Conservation (phyloP, 2,113 vertebrate species). For the Megaceryle maxima region DNA sequence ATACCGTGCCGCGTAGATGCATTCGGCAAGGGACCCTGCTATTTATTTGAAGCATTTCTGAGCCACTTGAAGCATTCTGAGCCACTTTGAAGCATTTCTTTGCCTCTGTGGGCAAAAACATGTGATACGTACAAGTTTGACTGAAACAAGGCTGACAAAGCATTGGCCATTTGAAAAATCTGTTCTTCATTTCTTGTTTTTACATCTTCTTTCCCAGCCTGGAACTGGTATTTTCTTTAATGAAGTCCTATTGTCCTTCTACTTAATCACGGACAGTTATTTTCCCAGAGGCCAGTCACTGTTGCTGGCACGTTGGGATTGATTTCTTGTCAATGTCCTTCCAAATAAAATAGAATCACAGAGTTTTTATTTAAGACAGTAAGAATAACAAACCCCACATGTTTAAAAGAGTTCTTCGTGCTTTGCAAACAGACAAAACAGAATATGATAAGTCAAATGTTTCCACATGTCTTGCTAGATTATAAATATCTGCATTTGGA, state of each 20-base stretch:
- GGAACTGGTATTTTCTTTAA: not conserved
- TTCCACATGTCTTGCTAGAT: not conserved
- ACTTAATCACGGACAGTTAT: not conserved
- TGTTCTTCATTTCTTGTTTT: not conserved
- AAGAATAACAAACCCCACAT: not conserved
- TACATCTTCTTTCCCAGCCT: not conserved
- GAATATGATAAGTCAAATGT: not conserved
- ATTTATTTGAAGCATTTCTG: not conserved
- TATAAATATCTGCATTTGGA: not conserved
- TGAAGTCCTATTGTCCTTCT: not conserved
- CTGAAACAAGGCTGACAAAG: not conserved
- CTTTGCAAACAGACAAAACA: not conserved
- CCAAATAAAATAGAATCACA: not conserved
- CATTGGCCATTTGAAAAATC: not conserved
- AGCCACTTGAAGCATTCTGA: not conserved
- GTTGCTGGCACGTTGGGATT: not conserved
- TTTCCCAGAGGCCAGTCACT: not conserved
- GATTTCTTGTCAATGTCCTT: not conserved
- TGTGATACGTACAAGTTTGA: not conserved
- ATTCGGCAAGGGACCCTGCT: not conserved
- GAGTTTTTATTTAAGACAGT: not conserved
- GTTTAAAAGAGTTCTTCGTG: not conserved
- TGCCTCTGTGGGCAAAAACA: not conserved
- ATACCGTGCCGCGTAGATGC: not conserved
- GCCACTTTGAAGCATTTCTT: not conserved